Base-by-base conservation (phyloP, 2,888 invertebrate genomes). In the Marasmarcha lunaedactyla region DNA sequence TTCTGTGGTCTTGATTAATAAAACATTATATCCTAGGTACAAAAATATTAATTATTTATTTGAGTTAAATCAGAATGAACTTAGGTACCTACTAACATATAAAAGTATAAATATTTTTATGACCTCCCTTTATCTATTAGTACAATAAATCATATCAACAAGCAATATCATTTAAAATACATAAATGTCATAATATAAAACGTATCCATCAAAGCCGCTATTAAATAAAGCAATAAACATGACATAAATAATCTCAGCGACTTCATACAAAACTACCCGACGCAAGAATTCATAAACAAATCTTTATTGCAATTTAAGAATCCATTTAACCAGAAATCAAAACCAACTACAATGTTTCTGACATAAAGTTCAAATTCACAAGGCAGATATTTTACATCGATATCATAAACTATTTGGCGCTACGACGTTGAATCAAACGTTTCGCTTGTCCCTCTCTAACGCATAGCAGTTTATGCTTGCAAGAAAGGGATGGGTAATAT, bases 221-320 rank as follows among this genome's bases (percentile, higher is more conserved):
- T 34, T 14, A 34, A 34, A 34, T 34, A 34, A 34, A 34, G 6
- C 13, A 13, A 13, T 14, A 34, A 34, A 34, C 41, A 42, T 45
- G 39, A 42, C 42, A 46, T 43, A n/a, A n/a, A 30, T 30, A 30
- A 30, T 20, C 30, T 30, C 30, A n/a, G 30, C 11, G 59, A 52
- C 55, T 60, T 54, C 49, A 63, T 63, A 71, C 30, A 71, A 68
- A 67, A 57, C 57, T 58, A 52, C 55, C 60, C 51, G 14, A 63
- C 60, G 55, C 54, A 51, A 63, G 59, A 58, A 62, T 67, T 67
- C 71, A 71, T 74, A 77, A 83, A 83, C 78, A 83, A 79, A 81
- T 81, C 69, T 71, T 83, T 84, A 83, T 81, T 78, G 78, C 81
- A 57, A 79, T 84, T 81, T 81, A 81, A 81, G 73, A 71, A 76